phyloP scores from a whole-genome alignment of 2,797 vertebrate genomes.

The Macrochelys suwanniensis region DNA sequence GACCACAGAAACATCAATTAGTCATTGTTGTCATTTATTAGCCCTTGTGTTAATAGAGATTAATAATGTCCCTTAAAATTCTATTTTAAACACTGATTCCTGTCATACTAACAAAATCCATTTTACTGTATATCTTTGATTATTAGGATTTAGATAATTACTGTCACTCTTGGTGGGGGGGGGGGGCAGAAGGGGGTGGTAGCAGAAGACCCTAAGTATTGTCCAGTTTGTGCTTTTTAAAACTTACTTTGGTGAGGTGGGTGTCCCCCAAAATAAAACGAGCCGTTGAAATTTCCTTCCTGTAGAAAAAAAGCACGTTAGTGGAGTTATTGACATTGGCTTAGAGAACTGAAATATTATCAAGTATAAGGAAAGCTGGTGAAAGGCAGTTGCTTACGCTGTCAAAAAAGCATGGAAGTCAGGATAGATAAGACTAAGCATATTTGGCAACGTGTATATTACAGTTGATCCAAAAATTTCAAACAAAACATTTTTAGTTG shows the following conservation, averaged over 20 bases:
- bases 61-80: neutral
- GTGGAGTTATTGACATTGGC: constrained; percentile 57
- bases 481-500: neutral
- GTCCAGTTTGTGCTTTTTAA: neutral
- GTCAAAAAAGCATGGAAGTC: constrained; percentile 53
- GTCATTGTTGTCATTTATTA: neutral
- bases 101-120: neutral
- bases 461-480: constrained; percentile 56
- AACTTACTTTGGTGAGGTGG: fast-evolving
- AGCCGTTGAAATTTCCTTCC: neutral
- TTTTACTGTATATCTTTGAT: neutral
- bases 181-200: neutral
- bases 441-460: neutral
- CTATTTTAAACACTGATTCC: neutral
- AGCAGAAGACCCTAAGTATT: neutral
- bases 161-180: too few species aligned
- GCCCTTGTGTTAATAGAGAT: neutral
- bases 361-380: constrained; percentile 38
- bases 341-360: neutral
- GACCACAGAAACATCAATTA: neutral
- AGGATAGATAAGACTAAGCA: constrained; percentile 56
- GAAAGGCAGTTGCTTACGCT: constrained; percentile 14
- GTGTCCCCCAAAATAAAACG: neutral
- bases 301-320: neutral
- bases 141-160: neutral